Base-by-base conservation (phyloP, 2,888 invertebrate genomes). In the Drosophila mimica region DNA sequence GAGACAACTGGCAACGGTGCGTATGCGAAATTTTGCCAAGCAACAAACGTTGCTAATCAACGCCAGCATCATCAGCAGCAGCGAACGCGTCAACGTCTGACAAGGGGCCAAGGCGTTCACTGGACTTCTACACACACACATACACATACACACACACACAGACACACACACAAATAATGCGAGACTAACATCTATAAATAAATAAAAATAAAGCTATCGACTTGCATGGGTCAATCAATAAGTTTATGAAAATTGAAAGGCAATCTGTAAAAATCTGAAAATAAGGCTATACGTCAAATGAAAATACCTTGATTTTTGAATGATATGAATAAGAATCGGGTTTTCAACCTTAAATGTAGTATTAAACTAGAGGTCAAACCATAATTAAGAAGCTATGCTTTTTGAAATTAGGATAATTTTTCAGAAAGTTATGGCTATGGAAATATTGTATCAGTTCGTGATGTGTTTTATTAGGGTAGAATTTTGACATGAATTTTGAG, bases 21-120 rank as follows among this genome's bases (percentile, higher is more conserved):
- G 91, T 79, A 79, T 79, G 71, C 75, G 82, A 80, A 85, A 88
- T 82, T 82, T 62, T 68, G 69, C 28, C 49, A 66, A 59, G 30
- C 74, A 49, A 58, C 28, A 46, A 48, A 38, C 58, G 59, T n/a
- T 79, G 79, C 76, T 70, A 82, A 82, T 82, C 79, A 79, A 70
- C 79, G 58, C 51, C 68, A 70, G 75, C 83, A 79, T 65, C 70
- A 74, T 52, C 74, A 68, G 58, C 82, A 68, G 58, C 82, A 65
- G 59, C 56, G 54, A 68, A 54, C 58, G 74, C 79, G 74, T 82
- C 82, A 79, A 82, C 68, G 60, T 78, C 82, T 69, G 73, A 66
- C 82, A 82, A 68, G 57, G 46, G 63, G 61, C 53, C 64, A 74
- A 64, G 77, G 73, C 77, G 60, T 72, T 76, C 59, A 67, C 66